Evolutionary conservation across 2,888 invertebrate genomes (phyloP), one percentile per base, ranked within the genome.

Genomic region (Lagria hirta): DNA sequence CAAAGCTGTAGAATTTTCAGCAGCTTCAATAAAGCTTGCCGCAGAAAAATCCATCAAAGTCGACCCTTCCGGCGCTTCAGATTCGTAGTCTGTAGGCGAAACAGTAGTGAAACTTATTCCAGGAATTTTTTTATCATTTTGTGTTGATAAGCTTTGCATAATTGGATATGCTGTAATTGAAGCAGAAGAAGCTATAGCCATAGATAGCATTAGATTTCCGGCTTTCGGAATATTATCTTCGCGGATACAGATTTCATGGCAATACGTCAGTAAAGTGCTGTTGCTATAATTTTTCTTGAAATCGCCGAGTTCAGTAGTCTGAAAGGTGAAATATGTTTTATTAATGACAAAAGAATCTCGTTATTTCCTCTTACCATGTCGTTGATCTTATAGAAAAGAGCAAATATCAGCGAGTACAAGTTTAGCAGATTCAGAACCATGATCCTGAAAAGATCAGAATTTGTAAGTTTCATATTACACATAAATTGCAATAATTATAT

Each of bases 371-470:
- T 73, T 71, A 82, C 83, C 85, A 91, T 92, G 27, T 80, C 80
- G 57, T 80, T 79, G 50, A 97, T 92, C 77, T 93, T 93, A 53
- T 82, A 84, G 67, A 95, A 93, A 48, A 92, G 77, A 0, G 96
- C 93, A 65, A 95, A 87, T 69, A 96, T 94, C 47, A 98, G 73
- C 0, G 97, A 93, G 70, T 96, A 96, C 58, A 97, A 79, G 72
- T 96, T 98, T 50, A 97, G 76, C 52, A 97, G 79, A 75, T 98
- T 95, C 40, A 98, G 75, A 18, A 90, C 80, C 87, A 97, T 92
- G 40, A 98, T 96, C 65, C 97, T 94, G 76, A 42, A 81, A 80
- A 28, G n/a, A n/a, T n/a, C n/a, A n/a, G n/a, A n/a, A n/a, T n/a
- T n/a, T n/a, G n/a, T n/a, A n/a, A n/a, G n/a, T n/a, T n/a, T n/a